Conservation (phyloP, 2,113 vertebrate genomes). For the Halichoeres trimaculatus region DNA sequence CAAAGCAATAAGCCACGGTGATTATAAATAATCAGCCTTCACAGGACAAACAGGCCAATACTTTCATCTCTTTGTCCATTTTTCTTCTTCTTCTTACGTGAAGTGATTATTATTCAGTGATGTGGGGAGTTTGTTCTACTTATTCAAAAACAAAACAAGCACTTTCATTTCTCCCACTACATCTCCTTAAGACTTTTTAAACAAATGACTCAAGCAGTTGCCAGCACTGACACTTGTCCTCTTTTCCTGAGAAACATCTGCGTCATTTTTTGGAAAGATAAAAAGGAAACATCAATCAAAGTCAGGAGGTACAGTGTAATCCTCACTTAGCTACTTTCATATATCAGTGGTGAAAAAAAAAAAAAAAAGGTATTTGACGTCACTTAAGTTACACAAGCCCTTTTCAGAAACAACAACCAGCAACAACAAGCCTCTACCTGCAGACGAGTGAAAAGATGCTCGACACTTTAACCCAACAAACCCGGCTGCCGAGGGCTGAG, state of each 20-base stretch:
- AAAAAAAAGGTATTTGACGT: constrained; percentile 33
- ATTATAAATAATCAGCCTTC: constrained; percentile 75
- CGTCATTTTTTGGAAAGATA: not conserved
- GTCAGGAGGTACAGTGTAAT: constrained; percentile 35
- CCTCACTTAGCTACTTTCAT: constrained; percentile 33
- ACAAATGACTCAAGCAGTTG: constrained; percentile 23
- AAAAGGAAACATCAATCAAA: constrained; percentile 43
- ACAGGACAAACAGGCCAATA: constrained; percentile 62
- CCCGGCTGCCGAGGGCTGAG: constrained; percentile 22
- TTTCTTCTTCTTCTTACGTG: constrained; percentile 34
- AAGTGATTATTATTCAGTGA: constrained; percentile 40
- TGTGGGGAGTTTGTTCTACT: constrained; percentile 26
- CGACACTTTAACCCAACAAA: constrained; percentile 36
- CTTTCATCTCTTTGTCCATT: constrained; percentile 50
- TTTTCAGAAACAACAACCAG: constrained; percentile 43
- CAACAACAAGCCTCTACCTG: constrained; percentile 67
- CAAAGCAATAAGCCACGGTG: constrained; percentile 47
- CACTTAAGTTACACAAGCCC: constrained; percentile 56
- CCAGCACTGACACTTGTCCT: constrained; percentile 5
- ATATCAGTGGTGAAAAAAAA: not conserved
- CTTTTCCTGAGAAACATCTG: constrained; percentile 10
- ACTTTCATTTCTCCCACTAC: not conserved
- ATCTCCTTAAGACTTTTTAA: constrained; percentile 1
- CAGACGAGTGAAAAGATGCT: constrained; percentile 23
- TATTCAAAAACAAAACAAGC: constrained; percentile 16